phyloP scores from a whole-genome alignment of 1,140 invertebrate species.

The Phthorimaea operculella region DNA sequence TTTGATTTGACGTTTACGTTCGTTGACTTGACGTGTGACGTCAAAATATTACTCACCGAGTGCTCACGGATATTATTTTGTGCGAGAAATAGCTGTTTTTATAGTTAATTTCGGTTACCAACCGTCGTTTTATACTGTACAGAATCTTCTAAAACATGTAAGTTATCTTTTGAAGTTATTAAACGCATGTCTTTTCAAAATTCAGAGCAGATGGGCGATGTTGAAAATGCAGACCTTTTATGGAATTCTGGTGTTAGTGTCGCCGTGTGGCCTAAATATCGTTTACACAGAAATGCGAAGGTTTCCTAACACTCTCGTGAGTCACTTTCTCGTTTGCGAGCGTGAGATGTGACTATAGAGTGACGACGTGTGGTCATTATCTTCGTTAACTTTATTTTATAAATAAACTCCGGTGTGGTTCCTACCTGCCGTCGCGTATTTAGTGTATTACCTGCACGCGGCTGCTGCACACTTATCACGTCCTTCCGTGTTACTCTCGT shows the following conservation, averaged over 20 bases:
- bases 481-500: no score
- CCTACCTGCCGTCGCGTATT: no score
- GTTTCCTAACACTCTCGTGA: conserved; percentile 23
- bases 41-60: conserved; percentile 4
- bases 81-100: neutral
- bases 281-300: conserved; percentile 18
- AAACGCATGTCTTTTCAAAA: neutral
- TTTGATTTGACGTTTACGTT: no score
- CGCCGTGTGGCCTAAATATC: conserved; percentile 28
- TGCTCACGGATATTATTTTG: neutral
- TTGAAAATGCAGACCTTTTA: conserved; percentile 27
- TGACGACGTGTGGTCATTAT: conserved; percentile 16
- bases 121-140: neutral
- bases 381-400: conserved; percentile 21
- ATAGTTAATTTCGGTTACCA: neutral
- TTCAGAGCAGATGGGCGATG: conserved; percentile 15
- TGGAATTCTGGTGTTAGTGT: conserved; percentile 20
- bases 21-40: neutral
- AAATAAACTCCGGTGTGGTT: conserved; percentile 6
- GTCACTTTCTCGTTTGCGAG: conserved; percentile 24
- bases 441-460: no score
- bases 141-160: neutral
- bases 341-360: conserved; percentile 21
- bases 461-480: no score
- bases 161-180: neutral